Percentiles rank a stretch among this genome's conserved stretches.
phyloP scores from a whole-genome alignment of 2,113 vertebrate genomes.

The Camelus bactrianus region DNA sequence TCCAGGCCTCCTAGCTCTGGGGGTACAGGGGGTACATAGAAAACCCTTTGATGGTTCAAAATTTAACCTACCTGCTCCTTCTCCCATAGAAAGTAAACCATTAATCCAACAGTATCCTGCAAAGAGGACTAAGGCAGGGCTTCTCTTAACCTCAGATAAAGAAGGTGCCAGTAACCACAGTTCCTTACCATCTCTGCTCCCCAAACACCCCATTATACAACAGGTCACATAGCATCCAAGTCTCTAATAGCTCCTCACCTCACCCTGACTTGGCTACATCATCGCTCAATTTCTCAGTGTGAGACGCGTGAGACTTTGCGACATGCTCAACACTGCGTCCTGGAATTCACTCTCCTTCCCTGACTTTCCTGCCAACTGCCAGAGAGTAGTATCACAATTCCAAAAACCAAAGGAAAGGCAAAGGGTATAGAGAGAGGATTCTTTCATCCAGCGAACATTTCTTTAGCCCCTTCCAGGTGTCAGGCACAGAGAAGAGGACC shows the following conservation, averaged over 20 bases:
- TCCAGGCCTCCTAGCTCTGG: neutral
- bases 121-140: neutral
- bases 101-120: conserved; percentile 24
- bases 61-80: conserved; percentile 35
- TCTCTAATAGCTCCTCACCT: neutral
- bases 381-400: neutral
- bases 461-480: neutral
- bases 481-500: neutral
- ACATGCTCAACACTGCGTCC: no score
- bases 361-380: neutral
- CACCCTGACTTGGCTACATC: neutral
- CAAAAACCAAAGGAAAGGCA: neutral
- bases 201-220: rapidly evolving
- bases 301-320: neutral
- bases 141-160: neutral
- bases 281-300: neutral
- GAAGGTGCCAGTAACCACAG: neutral
- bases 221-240: neutral
- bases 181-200: neutral
- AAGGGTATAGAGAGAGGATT: neutral
- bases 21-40: neutral
- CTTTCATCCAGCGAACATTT: neutral
- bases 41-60: conserved; percentile 68
- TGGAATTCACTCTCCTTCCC: neutral
- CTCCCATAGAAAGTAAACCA: conserved; percentile 39